Conservation (phyloP, 2,113 vertebrate genomes). For the Pontoporia blainvillei region DNA sequence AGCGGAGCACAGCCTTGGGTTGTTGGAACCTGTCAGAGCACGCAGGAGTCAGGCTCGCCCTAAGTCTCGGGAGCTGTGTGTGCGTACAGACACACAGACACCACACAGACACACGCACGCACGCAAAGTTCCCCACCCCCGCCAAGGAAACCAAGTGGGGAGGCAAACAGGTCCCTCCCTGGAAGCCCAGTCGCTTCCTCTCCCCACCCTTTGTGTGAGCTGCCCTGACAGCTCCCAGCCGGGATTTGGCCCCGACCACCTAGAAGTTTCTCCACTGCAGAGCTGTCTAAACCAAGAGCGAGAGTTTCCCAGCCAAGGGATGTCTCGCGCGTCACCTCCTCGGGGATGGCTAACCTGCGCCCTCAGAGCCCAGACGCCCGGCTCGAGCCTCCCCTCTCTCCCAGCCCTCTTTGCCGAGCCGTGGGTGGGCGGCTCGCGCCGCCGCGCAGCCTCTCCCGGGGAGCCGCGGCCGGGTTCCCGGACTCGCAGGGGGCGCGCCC, state of each 20-base stretch:
- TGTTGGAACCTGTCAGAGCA: slow-evolving; percentile 67
- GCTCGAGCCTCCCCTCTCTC: neutral
- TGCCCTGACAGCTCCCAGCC: neutral
- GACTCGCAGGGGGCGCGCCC: neutral
- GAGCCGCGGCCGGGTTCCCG: neutral
- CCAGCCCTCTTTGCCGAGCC: neutral
- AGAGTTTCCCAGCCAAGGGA: neutral
- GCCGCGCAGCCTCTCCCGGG: neutral
- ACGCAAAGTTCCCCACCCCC: neutral
- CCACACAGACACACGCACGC: neutral
- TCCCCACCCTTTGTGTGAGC: neutral
- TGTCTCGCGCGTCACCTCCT: neutral
- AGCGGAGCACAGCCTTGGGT: neutral
- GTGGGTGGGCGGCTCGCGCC: no score
- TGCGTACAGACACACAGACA: neutral
- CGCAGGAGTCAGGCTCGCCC: slow-evolving; percentile 12
- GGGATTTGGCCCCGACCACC: neutral
- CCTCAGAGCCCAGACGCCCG: neutral
- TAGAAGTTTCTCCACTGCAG: neutral
- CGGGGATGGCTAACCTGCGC: neutral
- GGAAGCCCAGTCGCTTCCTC: no score
- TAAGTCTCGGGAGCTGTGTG: neutral
- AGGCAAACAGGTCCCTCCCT: neutral
- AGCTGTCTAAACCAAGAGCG: neutral
- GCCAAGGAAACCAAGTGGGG: neutral